A percentile compares a stretch with the other conserved stretches of the same genome.
Conservation (phyloP, 2,888 invertebrate species). For the Pterostichus madidus region DNA sequence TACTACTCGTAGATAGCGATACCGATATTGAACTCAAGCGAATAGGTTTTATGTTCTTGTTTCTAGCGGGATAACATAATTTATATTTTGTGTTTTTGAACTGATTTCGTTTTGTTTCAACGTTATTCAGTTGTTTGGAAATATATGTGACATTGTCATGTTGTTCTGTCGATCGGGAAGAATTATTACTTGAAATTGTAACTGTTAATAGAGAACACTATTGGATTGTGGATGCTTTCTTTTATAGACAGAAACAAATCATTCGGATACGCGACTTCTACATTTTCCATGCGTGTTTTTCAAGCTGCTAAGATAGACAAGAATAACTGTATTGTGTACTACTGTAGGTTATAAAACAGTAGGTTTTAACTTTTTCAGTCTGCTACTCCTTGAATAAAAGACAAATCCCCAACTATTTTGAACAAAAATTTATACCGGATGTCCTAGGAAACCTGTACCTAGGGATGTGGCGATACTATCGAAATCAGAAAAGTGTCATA, state of each 20-base stretch:
- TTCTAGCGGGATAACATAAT: slow-evolving; percentile 44
- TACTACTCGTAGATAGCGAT: slow-evolving; percentile 11
- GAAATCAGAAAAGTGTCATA: no score
- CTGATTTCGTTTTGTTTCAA: slow-evolving; percentile 34
- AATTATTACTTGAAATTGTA: slow-evolving; percentile 6
- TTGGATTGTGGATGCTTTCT: slow-evolving; percentile 4
- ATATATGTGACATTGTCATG: slow-evolving; percentile 45
- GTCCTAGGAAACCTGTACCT: no score
- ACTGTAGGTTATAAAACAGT: no score
- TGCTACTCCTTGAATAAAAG: no score
- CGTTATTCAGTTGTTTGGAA: slow-evolving; percentile 47
- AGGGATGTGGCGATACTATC: no score
- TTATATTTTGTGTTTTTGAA: slow-evolving; percentile 34
- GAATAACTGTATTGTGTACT: background rate
- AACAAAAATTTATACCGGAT: no score
- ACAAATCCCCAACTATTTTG: no score
- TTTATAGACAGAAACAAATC: slow-evolving; percentile 20
- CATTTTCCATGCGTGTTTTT: slow-evolving; percentile 2
- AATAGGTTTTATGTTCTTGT: slow-evolving; percentile 32
- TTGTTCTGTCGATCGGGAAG: slow-evolving; percentile 8
- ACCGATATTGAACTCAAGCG: background rate
- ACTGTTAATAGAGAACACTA: slow-evolving; percentile 34
- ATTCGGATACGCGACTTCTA: slow-evolving; percentile 19
- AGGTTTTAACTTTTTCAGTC: no score
- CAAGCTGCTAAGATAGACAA: no score